phyloP scores from a whole-genome alignment of 2,888 invertebrate species.

The Coleophora flavipennella region DNA sequence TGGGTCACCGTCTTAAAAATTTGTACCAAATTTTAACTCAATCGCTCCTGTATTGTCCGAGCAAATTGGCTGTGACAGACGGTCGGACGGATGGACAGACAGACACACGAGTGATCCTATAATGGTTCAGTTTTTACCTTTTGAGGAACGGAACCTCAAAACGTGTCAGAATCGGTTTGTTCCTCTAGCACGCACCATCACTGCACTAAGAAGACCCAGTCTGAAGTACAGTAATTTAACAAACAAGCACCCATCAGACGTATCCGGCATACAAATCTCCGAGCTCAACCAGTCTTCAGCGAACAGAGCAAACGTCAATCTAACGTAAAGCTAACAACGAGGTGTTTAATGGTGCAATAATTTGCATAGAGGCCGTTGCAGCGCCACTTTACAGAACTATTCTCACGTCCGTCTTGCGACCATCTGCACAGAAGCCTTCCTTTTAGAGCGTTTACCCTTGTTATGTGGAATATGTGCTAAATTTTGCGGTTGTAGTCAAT shows the following conservation, averaged over 20 bases:
- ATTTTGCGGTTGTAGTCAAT: slow-evolving; percentile 6
- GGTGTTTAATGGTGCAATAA: slow-evolving; percentile 70
- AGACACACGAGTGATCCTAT: too few relatives aligned
- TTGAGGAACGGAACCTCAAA: too few relatives aligned
- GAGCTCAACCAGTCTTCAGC: slow-evolving; percentile 22
- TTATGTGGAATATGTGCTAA: slow-evolving; percentile 33
- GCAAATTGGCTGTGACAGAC: too few relatives aligned
- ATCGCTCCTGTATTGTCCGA: too few relatives aligned
- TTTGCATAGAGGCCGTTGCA: slow-evolving; percentile 61
- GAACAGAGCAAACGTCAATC: slow-evolving; percentile 45
- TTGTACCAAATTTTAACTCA: too few relatives aligned
- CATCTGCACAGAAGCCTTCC: slow-evolving; percentile 30
- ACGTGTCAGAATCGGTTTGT: too few relatives aligned
- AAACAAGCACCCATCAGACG: slow-evolving; percentile 58
- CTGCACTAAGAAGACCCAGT: too few relatives aligned
- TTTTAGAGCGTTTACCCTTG: slow-evolving; percentile 46
- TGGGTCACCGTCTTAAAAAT: too few relatives aligned
- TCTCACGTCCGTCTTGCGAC: slow-evolving; percentile 57
- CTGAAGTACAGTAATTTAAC: slow-evolving; percentile 38
- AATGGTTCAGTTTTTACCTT: too few relatives aligned
- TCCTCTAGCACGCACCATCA: too few relatives aligned
- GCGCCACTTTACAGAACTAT: slow-evolving; percentile 41
- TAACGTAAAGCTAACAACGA: slow-evolving; percentile 51
- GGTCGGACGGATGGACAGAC: too few relatives aligned
- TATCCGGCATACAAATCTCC: slow-evolving; percentile 50